Conservation (phyloP, 2,888 invertebrate species). For the Tenthredo livida region DNA sequence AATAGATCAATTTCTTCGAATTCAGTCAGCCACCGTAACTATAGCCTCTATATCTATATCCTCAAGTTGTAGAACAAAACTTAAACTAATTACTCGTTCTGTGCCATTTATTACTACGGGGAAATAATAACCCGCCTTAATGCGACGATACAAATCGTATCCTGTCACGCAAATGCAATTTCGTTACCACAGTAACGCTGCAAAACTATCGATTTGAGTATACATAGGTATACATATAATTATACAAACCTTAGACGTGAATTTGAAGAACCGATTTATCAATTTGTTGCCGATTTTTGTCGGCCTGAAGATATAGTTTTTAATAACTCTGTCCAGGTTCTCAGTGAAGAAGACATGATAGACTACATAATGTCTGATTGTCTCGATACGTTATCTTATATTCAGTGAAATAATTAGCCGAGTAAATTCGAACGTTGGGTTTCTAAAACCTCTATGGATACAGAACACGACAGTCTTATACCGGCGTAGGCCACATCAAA, state of each 20-base stretch:
- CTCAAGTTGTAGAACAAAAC: constrained; percentile 39
- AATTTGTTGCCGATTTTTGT: neutral
- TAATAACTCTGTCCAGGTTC: neutral
- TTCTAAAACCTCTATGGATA: neutral
- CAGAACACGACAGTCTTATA: neutral
- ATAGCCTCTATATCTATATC: neutral
- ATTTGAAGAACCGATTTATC: constrained; percentile 12
- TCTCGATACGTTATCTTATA: neutral
- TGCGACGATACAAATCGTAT: constrained; percentile 43
- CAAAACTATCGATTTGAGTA: neutral
- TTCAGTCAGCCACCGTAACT: constrained; percentile 19
- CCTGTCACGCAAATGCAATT: constrained; percentile 49
- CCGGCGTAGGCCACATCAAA: constrained; percentile 6
- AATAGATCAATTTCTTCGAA: constrained; percentile 29
- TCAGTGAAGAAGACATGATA: neutral
- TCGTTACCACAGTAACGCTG: constrained; percentile 41
- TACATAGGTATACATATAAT: neutral
- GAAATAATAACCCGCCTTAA: constrained; percentile 31
- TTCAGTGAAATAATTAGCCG: neutral
- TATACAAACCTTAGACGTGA: neutral
- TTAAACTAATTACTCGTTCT: constrained; percentile 39
- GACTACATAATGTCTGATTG: neutral
- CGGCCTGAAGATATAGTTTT: neutral
- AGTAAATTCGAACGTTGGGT: neutral
- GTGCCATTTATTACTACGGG: constrained; percentile 17